Evolutionary conservation across 2,888 invertebrate species (phyloP), one percentile per base, ranked within the genome.

Genomic region (Dioctria rufipes): DNA sequence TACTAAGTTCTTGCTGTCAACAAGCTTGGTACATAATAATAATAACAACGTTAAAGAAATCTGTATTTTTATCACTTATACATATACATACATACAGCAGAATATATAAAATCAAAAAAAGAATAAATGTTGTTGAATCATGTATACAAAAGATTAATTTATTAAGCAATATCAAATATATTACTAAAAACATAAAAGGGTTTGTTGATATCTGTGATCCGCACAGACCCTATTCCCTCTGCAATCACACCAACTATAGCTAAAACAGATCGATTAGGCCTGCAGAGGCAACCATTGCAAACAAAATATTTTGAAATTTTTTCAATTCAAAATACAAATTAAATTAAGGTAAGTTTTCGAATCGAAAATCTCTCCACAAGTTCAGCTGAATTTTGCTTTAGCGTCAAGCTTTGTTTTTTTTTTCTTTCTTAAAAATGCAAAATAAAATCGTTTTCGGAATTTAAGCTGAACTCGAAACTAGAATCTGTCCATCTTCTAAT

Each of bases 121-220:
- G 73, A 81, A 81, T 81, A 81, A 81, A 81, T 81, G 81, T 81
- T 81, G 81, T 81, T 81, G 73, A 81, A 79, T 69, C 79, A 81
- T 81, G 81, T 81, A 81, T 61, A 81, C 79, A 81, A 73, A 54
- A 79, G 78, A 43, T 80, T 80, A 80, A 79, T 80, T 81, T 81
- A 81, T 81, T 81, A 81, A 81, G 81, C 75, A 81, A 81, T 81
- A 81, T 80, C 81, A 81, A 73, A 80, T 81, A 81, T 80, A 80
- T 80, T 81, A 81, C 69, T 80, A 75, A 81, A 80, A 77, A 65
- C 51, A 49, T 54, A 39, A 63, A 61, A 78, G 67, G 46, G 11
- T 71, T 39, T 54, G 37, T 61, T 61, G 54, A 54, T 54, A 54
- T 46, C 49, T 46, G 49, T 46, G 49, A 5, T 6, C 37, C 51